Evolutionary conservation across 2,113 vertebrate genomes (phyloP).

Genomic region (Scophthalmus maximus): DNA sequence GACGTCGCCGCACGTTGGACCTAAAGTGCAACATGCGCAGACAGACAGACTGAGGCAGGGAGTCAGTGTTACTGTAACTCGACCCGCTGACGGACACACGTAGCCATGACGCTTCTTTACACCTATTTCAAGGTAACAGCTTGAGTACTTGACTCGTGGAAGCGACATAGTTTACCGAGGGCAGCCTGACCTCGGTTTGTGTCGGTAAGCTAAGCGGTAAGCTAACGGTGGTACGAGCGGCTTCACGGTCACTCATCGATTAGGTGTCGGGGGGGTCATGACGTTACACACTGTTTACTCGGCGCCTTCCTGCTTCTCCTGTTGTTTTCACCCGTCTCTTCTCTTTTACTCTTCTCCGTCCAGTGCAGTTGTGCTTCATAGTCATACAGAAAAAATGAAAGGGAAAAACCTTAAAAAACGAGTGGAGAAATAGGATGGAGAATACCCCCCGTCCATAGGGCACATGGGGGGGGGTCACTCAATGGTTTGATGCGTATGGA

Average conservation of each 20-base stretch:
- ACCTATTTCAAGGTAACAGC: background rate
- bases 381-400: too few relatives aligned
- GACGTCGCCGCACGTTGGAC: conserved; percentile 12
- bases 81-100: background rate
- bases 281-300: too few relatives aligned
- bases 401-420: too few relatives aligned
- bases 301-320: too few relatives aligned
- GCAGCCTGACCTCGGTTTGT: conserved; percentile 27
- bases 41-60: conserved; percentile 3
- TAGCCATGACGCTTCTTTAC: fast-evolving
- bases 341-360: too few relatives aligned
- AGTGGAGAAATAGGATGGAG: too few relatives aligned
- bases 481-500: too few relatives aligned
- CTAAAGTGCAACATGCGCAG: conserved; percentile 47
- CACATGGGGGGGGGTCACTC: too few relatives aligned
- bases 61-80: background rate
- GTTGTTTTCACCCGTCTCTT: too few relatives aligned
- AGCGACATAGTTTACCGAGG: background rate
- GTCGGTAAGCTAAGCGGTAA: conserved; percentile 63
- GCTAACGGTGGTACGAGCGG: background rate
- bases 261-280: background rate
- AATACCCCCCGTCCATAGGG: too few relatives aligned
- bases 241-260: background rate
- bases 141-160: conserved; percentile 2
- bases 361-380: too few relatives aligned